Percentiles rank a stretch among this genome's conserved stretches.
These are phyloP conservation scores for Zenarchopterus dispar DNA, from an alignment of 2,797 vertebrate species.

Conservation along the genomic window DNA sequence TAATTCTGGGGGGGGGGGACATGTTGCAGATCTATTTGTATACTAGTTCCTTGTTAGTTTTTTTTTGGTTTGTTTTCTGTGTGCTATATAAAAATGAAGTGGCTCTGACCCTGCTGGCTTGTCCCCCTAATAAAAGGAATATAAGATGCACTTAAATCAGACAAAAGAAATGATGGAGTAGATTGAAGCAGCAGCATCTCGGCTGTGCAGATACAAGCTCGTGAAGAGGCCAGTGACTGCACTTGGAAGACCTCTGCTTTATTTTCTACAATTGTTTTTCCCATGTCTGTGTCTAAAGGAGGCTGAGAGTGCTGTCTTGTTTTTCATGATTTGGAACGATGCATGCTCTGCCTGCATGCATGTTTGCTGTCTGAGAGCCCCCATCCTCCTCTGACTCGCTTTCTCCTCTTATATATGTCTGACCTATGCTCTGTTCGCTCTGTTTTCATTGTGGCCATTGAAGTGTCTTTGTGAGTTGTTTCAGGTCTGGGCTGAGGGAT, in stretches of 20 bases:
- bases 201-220: constrained; percentile 25
- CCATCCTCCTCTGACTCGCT: constrained; percentile 18
- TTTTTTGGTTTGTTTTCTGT: background rate
- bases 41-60: background rate
- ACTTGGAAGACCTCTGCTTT: constrained; percentile 45
- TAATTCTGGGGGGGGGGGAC: too few relatives aligned
- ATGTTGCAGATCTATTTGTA: too few relatives aligned
- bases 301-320: constrained; percentile 57
- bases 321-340: constrained; percentile 50
- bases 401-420: constrained; percentile 37
- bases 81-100: background rate
- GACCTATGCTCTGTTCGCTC: constrained; percentile 60
- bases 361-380: constrained; percentile 21
- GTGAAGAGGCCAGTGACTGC: constrained; percentile 58
- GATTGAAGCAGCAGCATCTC: constrained; percentile 42
- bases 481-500: constrained; percentile 55
- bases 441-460: constrained; percentile 79
- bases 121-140: constrained; percentile 16
- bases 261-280: constrained; percentile 64
- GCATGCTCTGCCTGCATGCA: constrained; percentile 27
- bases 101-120: background rate
- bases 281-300: constrained; percentile 25
- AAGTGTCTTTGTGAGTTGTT: constrained; percentile 81
- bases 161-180: constrained; percentile 13
- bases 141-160: constrained; percentile 48